Percentiles rank a stretch among this genome's conserved stretches.
These are phyloP conservation scores for Cacatua alba DNA, from an alignment of 2,113 vertebrate species.

Conservation along the genomic window DNA sequence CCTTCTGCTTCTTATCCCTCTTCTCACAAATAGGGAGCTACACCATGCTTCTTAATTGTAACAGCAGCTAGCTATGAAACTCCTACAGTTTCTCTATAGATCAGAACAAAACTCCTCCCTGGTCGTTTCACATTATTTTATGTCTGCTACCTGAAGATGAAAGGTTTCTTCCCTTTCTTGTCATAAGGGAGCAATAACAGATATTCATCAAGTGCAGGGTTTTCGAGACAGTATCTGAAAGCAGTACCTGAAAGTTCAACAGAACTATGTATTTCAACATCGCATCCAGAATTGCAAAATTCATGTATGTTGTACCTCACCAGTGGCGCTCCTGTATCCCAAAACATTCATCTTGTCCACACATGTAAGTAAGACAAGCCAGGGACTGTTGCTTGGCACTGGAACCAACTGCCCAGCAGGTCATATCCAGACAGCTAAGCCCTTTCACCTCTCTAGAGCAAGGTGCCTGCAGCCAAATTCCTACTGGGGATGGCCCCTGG, in stretches of 20 bases:
- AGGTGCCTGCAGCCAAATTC: conserved; percentile 24
- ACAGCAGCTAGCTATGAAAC: background rate
- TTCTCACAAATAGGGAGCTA: background rate
- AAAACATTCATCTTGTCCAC: conserved; percentile 15
- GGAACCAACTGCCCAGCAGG: background rate
- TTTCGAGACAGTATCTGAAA: conserved; percentile 3
- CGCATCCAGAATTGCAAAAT: background rate
- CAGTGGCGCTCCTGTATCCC: background rate
- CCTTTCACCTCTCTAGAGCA: conserved; percentile 39
- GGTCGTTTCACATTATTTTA: background rate
- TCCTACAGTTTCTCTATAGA: background rate
- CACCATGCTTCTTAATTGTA: background rate
- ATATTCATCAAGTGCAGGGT: background rate
- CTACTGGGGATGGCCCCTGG: background rate
- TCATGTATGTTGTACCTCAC: background rate
- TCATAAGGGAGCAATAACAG: background rate
- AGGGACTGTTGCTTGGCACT: background rate
- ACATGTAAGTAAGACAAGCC: conserved; percentile 11
- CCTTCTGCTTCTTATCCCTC: background rate
- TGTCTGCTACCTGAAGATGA: background rate
- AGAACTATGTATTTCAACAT: background rate
- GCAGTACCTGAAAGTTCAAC: background rate
- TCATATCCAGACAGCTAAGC: conserved; percentile 10
- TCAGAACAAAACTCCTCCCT: background rate
- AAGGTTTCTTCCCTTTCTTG: background rate